Conservation (phyloP, 2,888 invertebrate species). For the Pollenia griseotomentosa region DNA sequence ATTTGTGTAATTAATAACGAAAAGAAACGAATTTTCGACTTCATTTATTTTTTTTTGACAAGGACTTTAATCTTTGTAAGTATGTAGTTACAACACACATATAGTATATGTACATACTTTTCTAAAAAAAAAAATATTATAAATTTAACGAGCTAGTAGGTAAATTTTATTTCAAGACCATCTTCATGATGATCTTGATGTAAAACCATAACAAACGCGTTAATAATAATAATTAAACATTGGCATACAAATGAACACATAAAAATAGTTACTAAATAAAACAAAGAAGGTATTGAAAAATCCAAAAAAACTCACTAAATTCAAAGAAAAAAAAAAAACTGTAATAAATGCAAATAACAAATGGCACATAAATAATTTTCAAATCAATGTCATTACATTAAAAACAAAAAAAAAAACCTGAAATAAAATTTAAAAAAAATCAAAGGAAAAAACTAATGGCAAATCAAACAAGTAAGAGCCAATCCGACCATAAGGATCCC, state of each 20-base stretch:
- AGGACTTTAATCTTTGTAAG: constrained; percentile 40
- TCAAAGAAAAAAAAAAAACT: constrained; percentile 22
- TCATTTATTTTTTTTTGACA: background rate
- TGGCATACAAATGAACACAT: constrained; percentile 31
- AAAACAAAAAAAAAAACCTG: constrained; percentile 21
- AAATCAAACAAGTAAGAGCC: constrained; percentile 12
- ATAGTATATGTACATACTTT: background rate
- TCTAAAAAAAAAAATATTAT: background rate
- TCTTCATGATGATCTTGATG: constrained; percentile 62
- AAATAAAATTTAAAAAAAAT: constrained; percentile 14
- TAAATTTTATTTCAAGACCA: constrained; percentile 51
- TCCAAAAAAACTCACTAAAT: constrained; percentile 20
- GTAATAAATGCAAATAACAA: constrained; percentile 59
- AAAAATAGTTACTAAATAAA: constrained; percentile 8
- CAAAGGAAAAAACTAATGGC: constrained; percentile 33
- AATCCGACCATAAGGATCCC: too few species aligned
- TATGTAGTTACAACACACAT: constrained; percentile 8
- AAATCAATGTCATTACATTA: constrained; percentile 72
- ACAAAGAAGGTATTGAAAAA: constrained; percentile 64
- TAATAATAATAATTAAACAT: constrained; percentile 47
- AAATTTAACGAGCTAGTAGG: constrained; percentile 2
- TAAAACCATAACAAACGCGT: constrained; percentile 64
- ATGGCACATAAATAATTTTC: constrained; percentile 51
- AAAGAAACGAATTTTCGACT: too few species aligned
- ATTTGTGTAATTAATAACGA: too few species aligned